Base-by-base conservation (phyloP, 2,797 vertebrate genomes). In the Anas bernieri region DNA sequence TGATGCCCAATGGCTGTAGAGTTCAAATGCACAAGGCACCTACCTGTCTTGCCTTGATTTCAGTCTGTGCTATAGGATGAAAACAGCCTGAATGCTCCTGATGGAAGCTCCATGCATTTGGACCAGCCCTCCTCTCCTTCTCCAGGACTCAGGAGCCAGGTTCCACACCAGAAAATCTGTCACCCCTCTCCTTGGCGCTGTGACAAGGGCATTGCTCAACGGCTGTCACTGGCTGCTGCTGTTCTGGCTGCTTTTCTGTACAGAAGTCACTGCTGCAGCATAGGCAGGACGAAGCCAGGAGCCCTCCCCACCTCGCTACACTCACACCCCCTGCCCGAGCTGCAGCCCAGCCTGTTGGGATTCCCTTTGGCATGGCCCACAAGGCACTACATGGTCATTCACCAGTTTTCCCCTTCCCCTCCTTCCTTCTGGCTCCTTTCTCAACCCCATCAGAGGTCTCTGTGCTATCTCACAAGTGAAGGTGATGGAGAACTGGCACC, bases 161-260 rank as follows among this genome's bases (percentile, higher is more conserved):
- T 30, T 23, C 41, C 31, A 33, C 56, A 16, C n/a, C 45, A 3
- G 31, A 35, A 26, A 59, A 35, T 43, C n/a, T 59, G 16, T 61
- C 56, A 9, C 5, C 25, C 6, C 20, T 46, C 35, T 61, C 28
- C 58, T 68, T 2, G 2, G 31, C 1, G 4, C 8, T 7, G 45
- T 22, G 28, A 46, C 23, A 33, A 5, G 23, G 35, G 18, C 26
- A 10, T 18, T 55, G 31, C 41, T 63, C 48, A 39, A 10, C 0
- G 0, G 31, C 62, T 43, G 17, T 63, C 48, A 39, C 8, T 0
- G 1, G 43, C 62, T 63, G 17, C 41, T 15, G 9, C 45, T 17
- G 64, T 31, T 67, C 31, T 33, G 64, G 31, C 31, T 68, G 39
- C 39, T 43, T 64, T 64, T 64, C 41, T 20, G 11, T 20, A 28